Evolutionary conservation across 53 echinoderm and acorn worm species (phyloP), one percentile per base, ranked within the genome.

Genomic region (Henricia sp.): DNA sequence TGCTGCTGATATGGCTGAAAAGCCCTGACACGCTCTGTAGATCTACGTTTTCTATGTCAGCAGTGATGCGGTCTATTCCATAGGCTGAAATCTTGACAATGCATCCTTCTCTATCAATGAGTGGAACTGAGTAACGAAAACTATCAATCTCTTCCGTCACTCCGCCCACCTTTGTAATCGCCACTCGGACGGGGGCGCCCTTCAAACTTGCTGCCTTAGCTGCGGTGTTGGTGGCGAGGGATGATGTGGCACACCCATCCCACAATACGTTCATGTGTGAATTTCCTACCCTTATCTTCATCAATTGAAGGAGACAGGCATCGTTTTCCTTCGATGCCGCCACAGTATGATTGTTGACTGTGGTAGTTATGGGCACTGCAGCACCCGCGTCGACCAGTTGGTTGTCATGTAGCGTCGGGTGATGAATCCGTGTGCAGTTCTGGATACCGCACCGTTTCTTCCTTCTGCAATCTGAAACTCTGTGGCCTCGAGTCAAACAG

Each of bases 211-310:
- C 77, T 38, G 20, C 37, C 14, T 53, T 67, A 28, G 87, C 87
- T 21, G 87, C 78, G 0, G 20, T 55, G 68, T 68, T 65, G 16
- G 87, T 87, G 17, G 78, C 53, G 4, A 87, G 30, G 50, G 87
- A 87, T 1, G 87, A 24, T 53, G 68, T 87, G 14, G 87, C 87
- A 39, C 87, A 77, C 62, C 86, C 74, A n/a, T n/a, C n/a, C n/a
- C n/a, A n/a, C n/a, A n/a, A n/a, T n/a, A n/a, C n/a, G n/a, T n/a
- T n/a, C n/a, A 40, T 52, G 8, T 41, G 27, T 17, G 51, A 26
- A 4, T 25, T 57, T 32, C 72, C 58, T 52, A 67, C 46, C 38
- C 33, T n/a, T n/a, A n/a, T n/a, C n/a, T n/a, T n/a, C n/a, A n/a
- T 85, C 62, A 85, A 19, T 32, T 85, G 85, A 36, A 85, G 43